Conservation (phyloP, 2,888 invertebrate genomes). For the Cremastobaeus sp. region DNA sequence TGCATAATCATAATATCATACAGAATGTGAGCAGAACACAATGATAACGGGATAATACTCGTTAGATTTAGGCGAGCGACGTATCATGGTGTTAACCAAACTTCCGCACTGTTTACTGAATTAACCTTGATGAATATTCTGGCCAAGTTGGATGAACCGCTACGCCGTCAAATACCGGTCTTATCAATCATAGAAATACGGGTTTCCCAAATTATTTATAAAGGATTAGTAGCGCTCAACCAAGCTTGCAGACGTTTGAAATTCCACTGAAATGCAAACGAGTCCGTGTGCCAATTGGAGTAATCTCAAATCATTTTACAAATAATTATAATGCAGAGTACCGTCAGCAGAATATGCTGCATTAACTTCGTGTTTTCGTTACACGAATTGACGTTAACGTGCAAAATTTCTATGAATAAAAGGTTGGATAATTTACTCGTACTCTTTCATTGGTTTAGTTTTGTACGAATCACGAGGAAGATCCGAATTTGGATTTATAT, state of each 20-base stretch:
- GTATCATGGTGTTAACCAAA: conserved; percentile 59
- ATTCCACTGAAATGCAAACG: conserved; percentile 11
- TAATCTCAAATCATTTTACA: conserved; percentile 22
- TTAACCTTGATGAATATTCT: conserved; percentile 60
- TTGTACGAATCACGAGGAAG: too few relatives aligned
- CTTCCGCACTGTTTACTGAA: conserved; percentile 50
- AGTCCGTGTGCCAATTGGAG: neutral
- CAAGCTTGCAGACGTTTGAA: conserved; percentile 15
- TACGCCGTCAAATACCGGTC: conserved; percentile 46
- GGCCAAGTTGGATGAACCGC: conserved; percentile 45
- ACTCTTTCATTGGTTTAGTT: too few relatives aligned
- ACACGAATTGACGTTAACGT: too few relatives aligned
- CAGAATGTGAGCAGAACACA: conserved; percentile 53
- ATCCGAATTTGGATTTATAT: too few relatives aligned
- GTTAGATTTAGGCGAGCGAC: conserved; percentile 35
- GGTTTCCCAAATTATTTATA: conserved; percentile 45
- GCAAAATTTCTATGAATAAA: too few relatives aligned
- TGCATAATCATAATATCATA: conserved; percentile 50
- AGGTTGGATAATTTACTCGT: too few relatives aligned
- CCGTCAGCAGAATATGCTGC: neutral
- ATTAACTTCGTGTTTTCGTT: too few relatives aligned
- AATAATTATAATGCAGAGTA: conserved; percentile 2
- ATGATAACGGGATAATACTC: conserved; percentile 56
- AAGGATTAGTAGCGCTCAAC: conserved; percentile 36
- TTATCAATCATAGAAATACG: conserved; percentile 57